phyloP scores from a whole-genome alignment of 2,113 vertebrate species.

The Aspiorhynchus laticeps region DNA sequence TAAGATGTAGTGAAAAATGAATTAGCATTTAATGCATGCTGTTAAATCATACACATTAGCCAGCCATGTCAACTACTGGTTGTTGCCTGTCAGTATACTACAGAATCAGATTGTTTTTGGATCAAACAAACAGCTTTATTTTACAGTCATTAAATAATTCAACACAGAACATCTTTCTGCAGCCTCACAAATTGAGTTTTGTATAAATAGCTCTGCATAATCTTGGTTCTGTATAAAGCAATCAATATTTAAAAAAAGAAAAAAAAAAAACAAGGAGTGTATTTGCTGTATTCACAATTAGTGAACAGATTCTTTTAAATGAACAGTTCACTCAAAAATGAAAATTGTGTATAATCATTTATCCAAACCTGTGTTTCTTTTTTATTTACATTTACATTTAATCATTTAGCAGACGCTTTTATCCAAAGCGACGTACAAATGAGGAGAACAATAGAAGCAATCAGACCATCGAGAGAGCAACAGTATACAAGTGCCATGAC shows the following conservation, averaged over 20 bases:
- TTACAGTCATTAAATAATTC: not conserved
- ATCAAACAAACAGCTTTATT: not conserved
- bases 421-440: no score
- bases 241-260: not conserved
- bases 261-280: not conserved
- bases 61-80: not conserved
- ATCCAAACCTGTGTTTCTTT: not conserved
- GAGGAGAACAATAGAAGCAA: no score
- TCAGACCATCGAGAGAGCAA: no score
- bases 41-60: not conserved
- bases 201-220: no score
- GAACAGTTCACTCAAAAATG: not conserved
- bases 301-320: no score
- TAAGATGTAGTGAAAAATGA: slow-evolving; percentile 5
- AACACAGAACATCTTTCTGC: not conserved
- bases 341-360: not conserved
- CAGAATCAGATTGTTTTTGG: not conserved
- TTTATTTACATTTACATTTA: no score
- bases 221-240: not conserved
- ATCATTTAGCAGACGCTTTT: no score
- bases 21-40: slow-evolving; percentile 13
- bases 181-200: not conserved
- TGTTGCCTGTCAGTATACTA: not conserved
- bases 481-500: no score
- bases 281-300: not conserved